These are phyloP conservation scores for Chroicocephalus ridibundus DNA, from an alignment of 2,113 vertebrate species.

Conservation along the genomic window DNA sequence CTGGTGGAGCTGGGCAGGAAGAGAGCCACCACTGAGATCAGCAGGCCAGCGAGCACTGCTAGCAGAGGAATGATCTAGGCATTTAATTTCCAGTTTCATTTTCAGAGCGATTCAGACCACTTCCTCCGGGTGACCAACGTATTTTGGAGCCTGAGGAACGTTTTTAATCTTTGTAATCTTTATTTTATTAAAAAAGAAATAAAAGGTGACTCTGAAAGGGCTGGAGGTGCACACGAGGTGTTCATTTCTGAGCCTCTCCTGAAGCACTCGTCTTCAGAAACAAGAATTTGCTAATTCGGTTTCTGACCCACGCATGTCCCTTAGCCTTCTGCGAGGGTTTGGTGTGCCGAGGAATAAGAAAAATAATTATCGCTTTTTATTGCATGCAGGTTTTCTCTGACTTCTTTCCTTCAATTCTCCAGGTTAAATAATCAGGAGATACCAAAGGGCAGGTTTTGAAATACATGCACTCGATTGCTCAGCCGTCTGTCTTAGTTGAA, in stretches of 20 bases:
- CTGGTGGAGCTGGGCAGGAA: background rate
- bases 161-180: conserved; percentile 7
- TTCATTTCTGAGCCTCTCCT: conserved; percentile 17
- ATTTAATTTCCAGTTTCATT: conserved; percentile 27
- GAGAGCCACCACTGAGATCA: background rate
- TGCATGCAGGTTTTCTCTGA: background rate
- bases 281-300: background rate
- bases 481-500: background rate
- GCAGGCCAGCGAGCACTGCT: background rate
- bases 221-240: background rate
- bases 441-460: conserved; percentile 34
- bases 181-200: conserved; percentile 66
- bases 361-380: conserved; percentile 47
- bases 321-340: background rate
- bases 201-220: conserved; percentile 16
- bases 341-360: background rate
- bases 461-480: background rate
- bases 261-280: background rate
- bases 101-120: background rate
- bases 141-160: background rate
- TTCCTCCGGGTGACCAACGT: background rate
- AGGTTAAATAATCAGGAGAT: conserved; percentile 17
- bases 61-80: background rate
- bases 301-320: background rate
- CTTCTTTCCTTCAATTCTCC: background rate